phyloP scores from a whole-genome alignment of 2,113 vertebrate genomes.

The Neolamprologus brichardi region DNA sequence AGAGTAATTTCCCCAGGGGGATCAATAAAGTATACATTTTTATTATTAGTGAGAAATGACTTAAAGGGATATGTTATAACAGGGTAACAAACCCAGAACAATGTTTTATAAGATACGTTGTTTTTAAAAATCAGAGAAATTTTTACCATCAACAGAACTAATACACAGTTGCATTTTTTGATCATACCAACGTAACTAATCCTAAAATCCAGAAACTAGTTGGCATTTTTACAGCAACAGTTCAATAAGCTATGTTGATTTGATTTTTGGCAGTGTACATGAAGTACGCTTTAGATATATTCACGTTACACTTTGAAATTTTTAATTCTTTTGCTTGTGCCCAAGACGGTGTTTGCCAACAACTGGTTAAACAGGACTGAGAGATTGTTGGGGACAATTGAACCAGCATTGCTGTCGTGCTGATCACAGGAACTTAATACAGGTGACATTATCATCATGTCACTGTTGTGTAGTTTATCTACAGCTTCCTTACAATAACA shows the following conservation, averaged over 20 bases:
- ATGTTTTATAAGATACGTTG: background rate
- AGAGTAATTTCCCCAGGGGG: background rate
- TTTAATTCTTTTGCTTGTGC: background rate
- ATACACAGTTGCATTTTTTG: background rate
- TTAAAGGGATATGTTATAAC: background rate
- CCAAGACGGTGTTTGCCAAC: background rate
- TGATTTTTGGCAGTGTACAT: background rate
- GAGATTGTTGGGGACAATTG: background rate
- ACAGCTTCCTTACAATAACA: background rate
- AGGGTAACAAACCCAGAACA: background rate
- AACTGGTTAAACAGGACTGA: rapidly evolving
- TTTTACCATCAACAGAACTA: background rate
- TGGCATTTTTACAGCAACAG: background rate
- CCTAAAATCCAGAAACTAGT: background rate
- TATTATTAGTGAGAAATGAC: background rate
- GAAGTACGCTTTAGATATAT: background rate
- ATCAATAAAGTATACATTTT: rapidly evolving
- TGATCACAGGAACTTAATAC: background rate
- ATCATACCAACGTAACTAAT: background rate
- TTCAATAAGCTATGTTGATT: background rate
- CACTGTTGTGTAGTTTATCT: background rate
- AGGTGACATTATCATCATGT: background rate
- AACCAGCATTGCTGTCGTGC: background rate
- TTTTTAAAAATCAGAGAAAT: background rate
- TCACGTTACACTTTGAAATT: background rate